Evolutionary conservation across 2,888 invertebrate genomes (phyloP).

Genomic region (Dryocosmus kuriphilus): DNA sequence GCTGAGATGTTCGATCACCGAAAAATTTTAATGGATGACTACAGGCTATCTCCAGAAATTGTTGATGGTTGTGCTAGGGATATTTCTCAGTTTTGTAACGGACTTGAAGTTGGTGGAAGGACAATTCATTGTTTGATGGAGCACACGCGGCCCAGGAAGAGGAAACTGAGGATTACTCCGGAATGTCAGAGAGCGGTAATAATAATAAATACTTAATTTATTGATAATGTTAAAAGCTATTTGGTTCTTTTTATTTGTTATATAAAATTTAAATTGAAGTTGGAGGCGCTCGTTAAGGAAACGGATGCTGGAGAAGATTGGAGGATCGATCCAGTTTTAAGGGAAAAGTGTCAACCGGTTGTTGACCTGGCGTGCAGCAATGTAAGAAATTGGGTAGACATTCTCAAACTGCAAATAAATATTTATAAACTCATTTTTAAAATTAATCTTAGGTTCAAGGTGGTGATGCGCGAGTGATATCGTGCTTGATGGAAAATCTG

Average conservation of each 20-base stretch:
- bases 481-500: slow-evolving; percentile 95
- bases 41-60: slow-evolving; percentile 94
- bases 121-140: slow-evolving; percentile 98
- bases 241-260: not conserved
- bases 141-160: slow-evolving; percentile 85
- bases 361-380: slow-evolving; percentile 88
- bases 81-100: slow-evolving; percentile 87
- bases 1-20: slow-evolving; percentile 95
- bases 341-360: slow-evolving; percentile 91
- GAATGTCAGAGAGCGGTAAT: slow-evolving; percentile 86
- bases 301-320: slow-evolving; percentile 97
- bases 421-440: not conserved
- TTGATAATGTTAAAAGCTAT: not conserved
- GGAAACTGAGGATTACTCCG: slow-evolving; percentile 83
- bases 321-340: slow-evolving; percentile 94
- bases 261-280: slow-evolving; percentile 75
- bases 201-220: slow-evolving; percentile 22
- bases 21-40: slow-evolving; percentile 94
- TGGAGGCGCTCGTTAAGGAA: slow-evolving; percentile 90
- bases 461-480: slow-evolving; percentile 91
- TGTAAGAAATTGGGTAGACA: slow-evolving; percentile 61
- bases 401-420: not conserved
- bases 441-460: slow-evolving; percentile 80
- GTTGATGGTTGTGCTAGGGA: slow-evolving; percentile 92
- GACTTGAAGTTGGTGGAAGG: slow-evolving; percentile 88